Percentiles rank a stretch among this genome's conserved stretches.
Conservation (phyloP, 2,113 vertebrate species). For the Pluvianellus socialis region DNA sequence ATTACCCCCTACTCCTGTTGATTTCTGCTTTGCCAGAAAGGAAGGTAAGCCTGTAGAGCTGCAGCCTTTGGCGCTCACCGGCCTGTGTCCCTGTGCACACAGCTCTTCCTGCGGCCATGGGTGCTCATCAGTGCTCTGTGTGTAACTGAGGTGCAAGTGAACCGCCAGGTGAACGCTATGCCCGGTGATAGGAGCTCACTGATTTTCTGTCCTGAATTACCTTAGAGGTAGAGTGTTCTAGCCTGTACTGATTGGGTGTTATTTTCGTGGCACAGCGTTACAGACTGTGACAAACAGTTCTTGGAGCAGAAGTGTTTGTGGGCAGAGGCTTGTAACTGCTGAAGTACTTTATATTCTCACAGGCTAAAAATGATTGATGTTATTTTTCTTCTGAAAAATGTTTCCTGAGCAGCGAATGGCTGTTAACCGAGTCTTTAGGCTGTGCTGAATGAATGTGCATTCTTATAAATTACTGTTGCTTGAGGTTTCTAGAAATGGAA, state of each 20-base stretch:
- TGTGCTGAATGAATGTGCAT: not conserved
- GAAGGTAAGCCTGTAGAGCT: not conserved
- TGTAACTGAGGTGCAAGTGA: not conserved
- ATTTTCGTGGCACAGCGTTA: not conserved
- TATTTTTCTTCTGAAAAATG: not conserved
- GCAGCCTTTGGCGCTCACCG: not conserved
- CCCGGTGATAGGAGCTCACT: not conserved
- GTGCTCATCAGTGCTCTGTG: not conserved
- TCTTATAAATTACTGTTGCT: not conserved
- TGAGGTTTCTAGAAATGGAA: not conserved
- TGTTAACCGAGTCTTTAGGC: not conserved
- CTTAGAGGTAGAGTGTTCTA: not conserved
- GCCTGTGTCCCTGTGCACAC: not conserved
- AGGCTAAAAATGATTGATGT: not conserved
- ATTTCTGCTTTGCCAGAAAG: not conserved
- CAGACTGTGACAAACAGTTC: not conserved
- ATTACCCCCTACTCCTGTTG: rapidly evolving
- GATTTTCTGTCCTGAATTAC: not conserved
- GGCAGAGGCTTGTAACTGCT: not conserved
- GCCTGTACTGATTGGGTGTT: not conserved
- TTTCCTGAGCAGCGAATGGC: not conserved
- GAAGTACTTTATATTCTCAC: not conserved
- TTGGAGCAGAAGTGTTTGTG: not conserved
- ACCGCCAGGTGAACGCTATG: not conserved
- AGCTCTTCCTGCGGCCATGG: not conserved